A percentile compares a stretch with the other conserved stretches of the same genome.
Conservation (phyloP, 2,888 invertebrate species). For the Hemithea aestivaria region DNA sequence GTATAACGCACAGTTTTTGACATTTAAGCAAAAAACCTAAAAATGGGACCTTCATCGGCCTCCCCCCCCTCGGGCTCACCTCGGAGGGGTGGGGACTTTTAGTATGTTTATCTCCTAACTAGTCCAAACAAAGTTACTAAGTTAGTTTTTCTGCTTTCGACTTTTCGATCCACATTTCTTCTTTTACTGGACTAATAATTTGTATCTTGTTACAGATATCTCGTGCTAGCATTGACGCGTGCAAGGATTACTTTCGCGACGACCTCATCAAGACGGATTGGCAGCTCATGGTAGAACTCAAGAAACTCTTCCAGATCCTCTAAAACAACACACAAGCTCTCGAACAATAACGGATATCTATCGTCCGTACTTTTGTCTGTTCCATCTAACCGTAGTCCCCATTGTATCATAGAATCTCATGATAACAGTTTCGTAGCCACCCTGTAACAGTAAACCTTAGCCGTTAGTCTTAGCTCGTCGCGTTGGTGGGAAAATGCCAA, state of each 20-base stretch:
- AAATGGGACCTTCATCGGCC: too few relatives aligned
- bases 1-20: too few relatives aligned
- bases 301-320: constrained; percentile 97
- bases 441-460: constrained; percentile 11
- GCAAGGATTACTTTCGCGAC: constrained; percentile 99
- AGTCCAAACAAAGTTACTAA: too few relatives aligned
- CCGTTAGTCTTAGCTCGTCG: constrained; percentile 7
- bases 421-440: constrained; percentile 24
- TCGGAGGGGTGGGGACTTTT: too few relatives aligned
- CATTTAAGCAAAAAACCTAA: too few relatives aligned
- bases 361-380: constrained; percentile 47
- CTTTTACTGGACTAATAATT: neutral
- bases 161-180: too few relatives aligned
- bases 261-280: constrained; percentile 98
- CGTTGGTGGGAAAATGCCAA: constrained; percentile 16
- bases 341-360: constrained; percentile 33
- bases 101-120: too few relatives aligned
- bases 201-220: constrained; percentile 86
- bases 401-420: constrained; percentile 54
- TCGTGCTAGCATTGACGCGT: constrained; percentile 98
- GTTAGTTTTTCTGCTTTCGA: too few relatives aligned
- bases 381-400: constrained; percentile 56
- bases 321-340: constrained; percentile 64
- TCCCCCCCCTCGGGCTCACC: too few relatives aligned
- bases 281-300: constrained; percentile 98